These are phyloP conservation scores for Danionella dracula DNA, from an alignment of 2,797 vertebrate species.

Conservation along the genomic window DNA sequence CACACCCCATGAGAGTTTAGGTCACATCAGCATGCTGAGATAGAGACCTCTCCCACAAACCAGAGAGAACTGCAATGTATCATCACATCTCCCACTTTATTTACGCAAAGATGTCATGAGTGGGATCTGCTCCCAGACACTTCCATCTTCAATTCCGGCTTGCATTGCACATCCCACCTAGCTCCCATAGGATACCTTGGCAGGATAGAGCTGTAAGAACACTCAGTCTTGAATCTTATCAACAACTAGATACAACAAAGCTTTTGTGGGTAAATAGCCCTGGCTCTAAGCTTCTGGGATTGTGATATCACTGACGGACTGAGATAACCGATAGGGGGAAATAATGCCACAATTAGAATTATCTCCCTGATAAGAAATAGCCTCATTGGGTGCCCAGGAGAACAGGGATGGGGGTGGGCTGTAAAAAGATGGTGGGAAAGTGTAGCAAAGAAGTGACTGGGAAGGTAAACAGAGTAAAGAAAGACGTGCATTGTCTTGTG, in stretches of 20 bases:
- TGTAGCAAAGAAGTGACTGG: conserved; percentile 29
- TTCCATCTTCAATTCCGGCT: conserved; percentile 42
- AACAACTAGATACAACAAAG: conserved; percentile 48
- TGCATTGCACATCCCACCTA: conserved; percentile 35
- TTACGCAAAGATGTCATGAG: neutral
- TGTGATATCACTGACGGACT: conserved; percentile 49
- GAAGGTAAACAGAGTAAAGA: conserved; percentile 49
- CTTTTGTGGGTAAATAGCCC: conserved; percentile 48
- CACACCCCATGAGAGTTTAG: conserved; percentile 60
- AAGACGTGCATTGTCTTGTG: conserved; percentile 54
- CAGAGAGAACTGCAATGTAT: conserved; percentile 50
- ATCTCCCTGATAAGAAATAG: conserved; percentile 51
- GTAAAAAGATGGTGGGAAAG: conserved; percentile 34
- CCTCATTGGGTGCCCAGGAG: conserved; percentile 17
- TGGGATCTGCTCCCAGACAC: neutral
- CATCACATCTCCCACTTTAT: neutral
- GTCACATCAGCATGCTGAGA: conserved; percentile 28
- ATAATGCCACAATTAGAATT: conserved; percentile 59
- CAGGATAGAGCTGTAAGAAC: conserved; percentile 19
- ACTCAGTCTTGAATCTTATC: conserved; percentile 52
- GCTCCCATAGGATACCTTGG: conserved; percentile 37
- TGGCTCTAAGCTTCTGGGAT: conserved; percentile 49
- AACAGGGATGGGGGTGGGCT: conserved; percentile 13
- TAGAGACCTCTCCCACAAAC: conserved; percentile 60
- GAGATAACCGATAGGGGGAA: conserved; percentile 52